Conservation (phyloP, 2,113 vertebrate species). For the Mellivora capensis region DNA sequence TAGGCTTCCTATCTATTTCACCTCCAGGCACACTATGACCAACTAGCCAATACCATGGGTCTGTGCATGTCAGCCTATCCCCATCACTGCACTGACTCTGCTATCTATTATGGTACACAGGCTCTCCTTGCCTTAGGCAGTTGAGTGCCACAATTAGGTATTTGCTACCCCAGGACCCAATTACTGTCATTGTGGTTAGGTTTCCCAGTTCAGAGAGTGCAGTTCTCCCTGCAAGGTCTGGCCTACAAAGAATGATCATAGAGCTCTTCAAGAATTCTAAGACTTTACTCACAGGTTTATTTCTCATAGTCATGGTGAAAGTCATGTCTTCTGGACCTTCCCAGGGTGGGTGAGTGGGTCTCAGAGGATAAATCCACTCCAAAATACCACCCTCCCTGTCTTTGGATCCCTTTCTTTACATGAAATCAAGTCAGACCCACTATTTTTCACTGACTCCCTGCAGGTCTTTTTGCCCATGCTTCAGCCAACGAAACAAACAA, state of each 20-base stretch:
- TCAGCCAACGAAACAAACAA: neutral
- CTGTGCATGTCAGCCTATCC: neutral
- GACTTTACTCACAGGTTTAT: neutral
- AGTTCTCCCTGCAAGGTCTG: neutral
- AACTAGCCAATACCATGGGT: neutral
- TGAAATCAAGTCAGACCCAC: neutral
- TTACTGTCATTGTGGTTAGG: neutral
- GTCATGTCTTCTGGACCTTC: neutral
- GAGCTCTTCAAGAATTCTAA: neutral
- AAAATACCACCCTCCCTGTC: neutral
- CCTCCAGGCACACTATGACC: neutral
- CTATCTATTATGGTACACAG: neutral
- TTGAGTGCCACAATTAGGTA: neutral
- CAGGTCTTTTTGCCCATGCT: neutral
- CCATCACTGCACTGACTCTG: neutral
- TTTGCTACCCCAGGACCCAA: neutral
- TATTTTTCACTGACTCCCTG: neutral
- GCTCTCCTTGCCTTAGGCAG: neutral
- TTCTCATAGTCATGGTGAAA: neutral
- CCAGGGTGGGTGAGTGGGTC: neutral
- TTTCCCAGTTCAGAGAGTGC: neutral
- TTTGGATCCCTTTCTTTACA: neutral
- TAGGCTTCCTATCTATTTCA: neutral
- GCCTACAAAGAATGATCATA: neutral
- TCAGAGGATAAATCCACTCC: neutral